Percentiles rank a stretch among this genome's conserved stretches.
Conservation (phyloP, 2,113 vertebrate species). For the Heterochromis multidens region DNA sequence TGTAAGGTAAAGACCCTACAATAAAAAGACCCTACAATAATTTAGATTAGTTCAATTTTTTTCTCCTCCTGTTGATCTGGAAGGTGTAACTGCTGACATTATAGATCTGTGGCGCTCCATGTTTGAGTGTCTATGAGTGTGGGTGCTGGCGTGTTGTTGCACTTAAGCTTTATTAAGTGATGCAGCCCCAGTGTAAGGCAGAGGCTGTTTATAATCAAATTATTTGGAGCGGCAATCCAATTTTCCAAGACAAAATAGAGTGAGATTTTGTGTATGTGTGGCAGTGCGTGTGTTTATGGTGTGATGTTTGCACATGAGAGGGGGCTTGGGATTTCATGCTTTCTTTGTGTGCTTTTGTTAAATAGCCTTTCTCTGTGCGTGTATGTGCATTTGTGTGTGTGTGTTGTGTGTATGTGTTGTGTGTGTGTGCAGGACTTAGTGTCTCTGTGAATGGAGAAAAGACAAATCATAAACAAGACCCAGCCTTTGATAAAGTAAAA, state of each 20-base stretch:
- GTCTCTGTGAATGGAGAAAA: background rate
- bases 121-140: background rate
- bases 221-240: conserved; percentile 59
- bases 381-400: background rate
- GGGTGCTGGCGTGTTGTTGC: conserved; percentile 24
- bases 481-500: background rate
- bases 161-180: conserved; percentile 68
- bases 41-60: background rate
- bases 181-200: conserved; percentile 25
- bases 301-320: background rate
- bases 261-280: background rate
- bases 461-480: background rate
- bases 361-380: background rate
- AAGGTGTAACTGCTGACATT: background rate
- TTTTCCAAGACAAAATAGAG: conserved; percentile 54
- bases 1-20: no score
- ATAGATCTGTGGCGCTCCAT: background rate
- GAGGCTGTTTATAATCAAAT: conserved; percentile 61
- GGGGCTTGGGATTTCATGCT: background rate
- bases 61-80: background rate
- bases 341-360: background rate
- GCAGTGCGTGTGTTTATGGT: background rate
- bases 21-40: no score
- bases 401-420: background rate
- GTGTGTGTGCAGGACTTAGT: background rate